A percentile compares a stretch with the other conserved stretches of the same genome.
Evolutionary conservation across 2,797 vertebrate genomes (phyloP).

Genomic region (Macrochelys suwanniensis): DNA sequence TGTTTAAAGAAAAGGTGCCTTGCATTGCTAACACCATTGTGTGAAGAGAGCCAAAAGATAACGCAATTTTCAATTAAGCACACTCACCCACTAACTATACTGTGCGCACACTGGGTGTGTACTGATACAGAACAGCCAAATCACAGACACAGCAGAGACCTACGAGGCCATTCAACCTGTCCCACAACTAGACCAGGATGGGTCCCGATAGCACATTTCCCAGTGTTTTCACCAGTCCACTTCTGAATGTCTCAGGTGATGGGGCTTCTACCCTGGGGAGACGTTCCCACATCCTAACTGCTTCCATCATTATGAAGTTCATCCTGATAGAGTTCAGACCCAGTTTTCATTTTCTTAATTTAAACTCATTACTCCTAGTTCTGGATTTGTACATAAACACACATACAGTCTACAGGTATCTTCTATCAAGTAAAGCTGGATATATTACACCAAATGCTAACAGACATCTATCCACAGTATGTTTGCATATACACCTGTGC

Average conservation of each 20-base stretch:
- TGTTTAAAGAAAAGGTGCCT: background rate
- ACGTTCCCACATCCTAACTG: background rate
- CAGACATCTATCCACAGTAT: background rate
- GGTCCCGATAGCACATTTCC: background rate
- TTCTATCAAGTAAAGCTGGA: background rate
- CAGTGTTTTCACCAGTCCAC: background rate
- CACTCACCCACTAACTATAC: background rate
- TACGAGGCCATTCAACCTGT: background rate
- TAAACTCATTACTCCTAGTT: background rate
- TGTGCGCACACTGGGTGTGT: background rate
- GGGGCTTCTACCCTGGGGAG: background rate
- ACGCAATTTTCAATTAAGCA: background rate
- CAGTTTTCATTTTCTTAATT: background rate
- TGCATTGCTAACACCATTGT: slow-evolving; percentile 24
- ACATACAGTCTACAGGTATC: background rate
- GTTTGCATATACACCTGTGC: background rate
- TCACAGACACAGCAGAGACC: background rate
- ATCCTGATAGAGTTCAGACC: background rate
- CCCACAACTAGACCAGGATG: background rate
- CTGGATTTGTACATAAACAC: background rate
- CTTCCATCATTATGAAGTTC: background rate
- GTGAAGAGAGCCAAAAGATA: background rate
- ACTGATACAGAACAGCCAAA: background rate
- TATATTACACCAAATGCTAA: background rate
- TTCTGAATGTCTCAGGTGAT: background rate